A percentile compares a stretch with the other conserved stretches of the same genome.
phyloP scores from a whole-genome alignment of 1,140 invertebrate genomes.

The Rhyzopertha dominica region DNA sequence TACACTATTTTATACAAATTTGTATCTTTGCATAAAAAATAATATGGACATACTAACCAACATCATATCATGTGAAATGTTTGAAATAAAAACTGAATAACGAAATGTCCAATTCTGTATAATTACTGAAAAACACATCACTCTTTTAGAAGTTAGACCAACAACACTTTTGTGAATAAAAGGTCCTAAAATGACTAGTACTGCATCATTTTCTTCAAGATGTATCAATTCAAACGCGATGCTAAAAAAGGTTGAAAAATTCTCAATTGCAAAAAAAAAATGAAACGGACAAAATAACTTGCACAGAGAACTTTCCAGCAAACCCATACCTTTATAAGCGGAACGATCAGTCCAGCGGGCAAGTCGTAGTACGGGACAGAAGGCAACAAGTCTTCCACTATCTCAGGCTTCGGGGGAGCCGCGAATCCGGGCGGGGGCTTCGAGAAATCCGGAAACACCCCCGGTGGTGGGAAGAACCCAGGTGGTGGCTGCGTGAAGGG shows the following conservation, averaged over 20 bases:
- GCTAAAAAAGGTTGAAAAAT: background rate
- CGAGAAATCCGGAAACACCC: conserved; percentile 69
- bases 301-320: background rate
- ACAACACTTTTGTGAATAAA: too few relatives aligned
- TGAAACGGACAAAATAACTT: background rate
- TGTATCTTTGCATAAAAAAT: too few relatives aligned
- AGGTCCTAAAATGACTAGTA: too few relatives aligned
- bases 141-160: too few relatives aligned
- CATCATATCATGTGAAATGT: too few relatives aligned
- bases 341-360: conserved; percentile 92
- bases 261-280: conserved; percentile 5
- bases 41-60: too few relatives aligned
- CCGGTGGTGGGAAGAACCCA: conserved; percentile 50
- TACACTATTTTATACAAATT: too few relatives aligned
- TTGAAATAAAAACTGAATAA: too few relatives aligned
- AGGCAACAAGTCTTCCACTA: conserved; percentile 72
- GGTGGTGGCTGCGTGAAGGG: conserved; percentile 55
- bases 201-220: too few relatives aligned
- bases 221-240: background rate
- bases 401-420: conserved; percentile 50
- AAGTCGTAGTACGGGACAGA: conserved; percentile 93
- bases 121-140: too few relatives aligned
- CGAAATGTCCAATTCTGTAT: too few relatives aligned
- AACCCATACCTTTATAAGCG: conserved; percentile 73
- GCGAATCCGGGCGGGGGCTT: conserved; percentile 81